Evolutionary conservation across 2,797 vertebrate species (phyloP).

Genomic region (Micromesistius poutassou): DNA sequence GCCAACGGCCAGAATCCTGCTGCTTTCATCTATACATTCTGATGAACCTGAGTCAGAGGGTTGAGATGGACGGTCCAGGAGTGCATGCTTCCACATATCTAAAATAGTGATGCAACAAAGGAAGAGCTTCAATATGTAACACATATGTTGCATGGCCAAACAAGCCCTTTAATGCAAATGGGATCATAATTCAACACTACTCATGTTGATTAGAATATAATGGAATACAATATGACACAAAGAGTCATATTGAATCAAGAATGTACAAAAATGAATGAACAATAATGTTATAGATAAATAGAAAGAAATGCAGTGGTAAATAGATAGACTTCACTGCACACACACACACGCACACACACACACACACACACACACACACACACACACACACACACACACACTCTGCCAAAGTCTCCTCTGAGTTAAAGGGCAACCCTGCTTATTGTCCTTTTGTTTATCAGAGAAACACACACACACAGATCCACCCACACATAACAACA

Average conservation of each 20-base stretch:
- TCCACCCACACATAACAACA: not conserved
- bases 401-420: conserved; percentile 41
- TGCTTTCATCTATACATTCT: conserved; percentile 47
- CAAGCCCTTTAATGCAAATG: not conserved
- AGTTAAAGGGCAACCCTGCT: conserved; percentile 54
- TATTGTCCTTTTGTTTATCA: conserved; percentile 40
- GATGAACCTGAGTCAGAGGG: conserved; percentile 42
- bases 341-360: not conserved
- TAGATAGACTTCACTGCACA: not conserved
- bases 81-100: not conserved
- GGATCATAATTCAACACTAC: not conserved
- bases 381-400: conserved; percentile 6
- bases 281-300: not conserved
- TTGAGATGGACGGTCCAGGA: conserved; percentile 4
- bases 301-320: not conserved
- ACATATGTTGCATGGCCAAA: not conserved
- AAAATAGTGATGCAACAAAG: not conserved
- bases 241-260: not conserved
- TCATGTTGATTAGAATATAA: not conserved
- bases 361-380: not conserved
- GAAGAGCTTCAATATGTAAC: not conserved
- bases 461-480: conserved; percentile 13
- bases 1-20: conserved; percentile 39
- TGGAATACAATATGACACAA: not conserved
- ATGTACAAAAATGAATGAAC: conserved; percentile 15